These are phyloP conservation scores for Himantopus leucocephalus DNA, from an alignment of 2,113 vertebrate species.

Conservation along the genomic window DNA sequence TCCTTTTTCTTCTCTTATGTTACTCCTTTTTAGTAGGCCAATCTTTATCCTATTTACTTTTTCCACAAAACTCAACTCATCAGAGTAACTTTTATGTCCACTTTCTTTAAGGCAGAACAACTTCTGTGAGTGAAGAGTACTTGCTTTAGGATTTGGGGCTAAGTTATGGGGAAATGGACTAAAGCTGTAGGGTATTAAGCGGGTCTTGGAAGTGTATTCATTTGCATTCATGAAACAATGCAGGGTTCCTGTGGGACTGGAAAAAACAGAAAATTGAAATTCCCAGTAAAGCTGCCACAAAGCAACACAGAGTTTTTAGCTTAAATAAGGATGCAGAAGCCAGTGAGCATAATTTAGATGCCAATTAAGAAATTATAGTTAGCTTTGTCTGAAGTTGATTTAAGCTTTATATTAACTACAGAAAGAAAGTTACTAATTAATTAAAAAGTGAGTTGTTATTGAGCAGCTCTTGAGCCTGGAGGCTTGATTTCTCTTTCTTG, in stretches of 20 bases:
- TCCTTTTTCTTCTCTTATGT: neutral
- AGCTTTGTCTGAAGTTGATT: neutral
- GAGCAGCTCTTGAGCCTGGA: neutral
- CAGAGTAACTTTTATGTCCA: neutral
- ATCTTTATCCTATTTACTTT: neutral
- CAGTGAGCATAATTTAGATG: neutral
- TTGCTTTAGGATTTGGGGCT: neutral
- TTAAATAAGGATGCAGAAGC: neutral
- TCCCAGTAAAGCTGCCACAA: neutral
- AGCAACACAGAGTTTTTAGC: neutral
- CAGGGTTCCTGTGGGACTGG: neutral
- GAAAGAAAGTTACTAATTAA: neutral
- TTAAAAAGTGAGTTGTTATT: neutral
- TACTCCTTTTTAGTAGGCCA: neutral
- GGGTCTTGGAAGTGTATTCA: neutral
- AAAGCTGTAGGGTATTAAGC: neutral
- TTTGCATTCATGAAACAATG: neutral
- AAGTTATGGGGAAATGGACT: neutral
- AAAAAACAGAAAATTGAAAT: neutral
- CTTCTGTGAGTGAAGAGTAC: neutral
- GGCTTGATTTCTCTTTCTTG: neutral
- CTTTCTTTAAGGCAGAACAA: neutral
- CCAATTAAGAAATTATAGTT: neutral
- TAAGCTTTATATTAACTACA: neutral
- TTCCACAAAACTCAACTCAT: neutral